Percentiles rank a stretch among this genome's conserved stretches.
Evolutionary conservation across 2,888 invertebrate genomes (phyloP).

Genomic region (Hirtodrosophila duncani): DNA sequence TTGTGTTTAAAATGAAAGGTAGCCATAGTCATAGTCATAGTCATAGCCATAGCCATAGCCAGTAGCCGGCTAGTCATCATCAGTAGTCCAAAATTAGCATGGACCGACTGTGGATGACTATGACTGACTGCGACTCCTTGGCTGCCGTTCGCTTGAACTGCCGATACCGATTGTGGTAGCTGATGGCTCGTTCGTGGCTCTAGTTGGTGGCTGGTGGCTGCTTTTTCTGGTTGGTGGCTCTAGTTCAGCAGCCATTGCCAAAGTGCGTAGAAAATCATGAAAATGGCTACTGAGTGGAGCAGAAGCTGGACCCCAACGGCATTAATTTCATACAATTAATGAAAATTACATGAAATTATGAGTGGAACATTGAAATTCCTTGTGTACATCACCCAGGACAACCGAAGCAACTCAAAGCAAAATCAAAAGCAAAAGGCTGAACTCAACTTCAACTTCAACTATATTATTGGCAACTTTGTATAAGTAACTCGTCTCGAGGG

Average conservation of each 20-base stretch:
- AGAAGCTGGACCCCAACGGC: slow-evolving; percentile 47
- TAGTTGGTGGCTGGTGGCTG: slow-evolving; percentile 4
- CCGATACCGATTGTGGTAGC: slow-evolving; percentile 1
- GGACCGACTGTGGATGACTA: too few species aligned
- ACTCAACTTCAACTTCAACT: slow-evolving; percentile 22
- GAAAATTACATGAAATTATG: slow-evolving; percentile 68
- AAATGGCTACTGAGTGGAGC: slow-evolving; percentile 56
- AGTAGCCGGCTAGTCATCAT: slow-evolving; percentile 59
- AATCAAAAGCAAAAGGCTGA: slow-evolving; percentile 20
- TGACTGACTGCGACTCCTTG: too few species aligned
- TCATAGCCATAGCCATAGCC: slow-evolving; percentile 50
- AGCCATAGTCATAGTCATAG: slow-evolving; percentile 40
- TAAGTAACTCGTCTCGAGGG: slow-evolving; percentile 3
- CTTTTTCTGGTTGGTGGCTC: slow-evolving; percentile 19
- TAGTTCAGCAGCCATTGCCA: slow-evolving; percentile 64
- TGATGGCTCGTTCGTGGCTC: not conserved
- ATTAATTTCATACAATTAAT: slow-evolving; percentile 71
- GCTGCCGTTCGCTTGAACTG: too few species aligned
- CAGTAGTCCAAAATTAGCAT: slow-evolving; percentile 58
- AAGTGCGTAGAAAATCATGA: slow-evolving; percentile 61
- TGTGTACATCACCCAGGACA: slow-evolving; percentile 69
- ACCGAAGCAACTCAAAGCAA: slow-evolving; percentile 9
- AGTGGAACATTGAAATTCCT: slow-evolving; percentile 67
- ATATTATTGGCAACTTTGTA: slow-evolving; percentile 28
- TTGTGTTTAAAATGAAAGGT: slow-evolving; percentile 35